Evolutionary conservation across 2,113 vertebrate genomes (phyloP), one percentile per base, ranked within the genome.

Genomic region (Eclectus roratus): DNA sequence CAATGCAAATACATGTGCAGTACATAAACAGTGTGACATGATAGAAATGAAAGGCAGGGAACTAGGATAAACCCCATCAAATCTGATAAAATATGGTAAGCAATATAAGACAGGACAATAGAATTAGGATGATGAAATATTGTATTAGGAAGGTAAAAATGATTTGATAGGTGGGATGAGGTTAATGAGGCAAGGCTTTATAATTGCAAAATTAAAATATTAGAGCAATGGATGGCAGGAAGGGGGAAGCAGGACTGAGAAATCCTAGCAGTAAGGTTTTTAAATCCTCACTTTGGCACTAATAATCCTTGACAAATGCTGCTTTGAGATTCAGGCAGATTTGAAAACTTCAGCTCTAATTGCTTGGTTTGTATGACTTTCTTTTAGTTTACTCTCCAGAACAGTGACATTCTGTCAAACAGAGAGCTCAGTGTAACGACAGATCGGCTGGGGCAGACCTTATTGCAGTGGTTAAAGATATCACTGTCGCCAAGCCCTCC

Each of bases 271-370:
- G 69, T 14, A 41, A 78, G 12, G 19, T 43, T 70, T 92, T 65
- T 63, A 94, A 58, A 76, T 93, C 85, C 89, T 81, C 37, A 65
- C 82, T 88, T 13, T 85, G 77, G 27, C 80, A 50, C 55, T 88
- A 89, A 95, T 82, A 91, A 69, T 79, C 63, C 69, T 87, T 84
- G 91, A 95, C 78, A 87, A 79, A 94, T 63, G 8, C 79, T 86
- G 89, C 65, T 93, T 86, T 88, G 74, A 92, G 78, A 70, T 65
- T 53, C 46, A 82, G 3, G 4, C 20, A 77, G 73, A 60, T 95
- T 89, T 65, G 11, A 96, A 96, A 97, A 94, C 56, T 81, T 90
- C 70, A 91, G 63, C 43, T 63, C 39, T 85, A 68, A 92, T 95
- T 96, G 44, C 66, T 82, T 92, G 41, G 14, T 71, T 96, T 94